Conservation (phyloP, 1,140 invertebrate species). For the Trachymyrmex septentrionalis region DNA sequence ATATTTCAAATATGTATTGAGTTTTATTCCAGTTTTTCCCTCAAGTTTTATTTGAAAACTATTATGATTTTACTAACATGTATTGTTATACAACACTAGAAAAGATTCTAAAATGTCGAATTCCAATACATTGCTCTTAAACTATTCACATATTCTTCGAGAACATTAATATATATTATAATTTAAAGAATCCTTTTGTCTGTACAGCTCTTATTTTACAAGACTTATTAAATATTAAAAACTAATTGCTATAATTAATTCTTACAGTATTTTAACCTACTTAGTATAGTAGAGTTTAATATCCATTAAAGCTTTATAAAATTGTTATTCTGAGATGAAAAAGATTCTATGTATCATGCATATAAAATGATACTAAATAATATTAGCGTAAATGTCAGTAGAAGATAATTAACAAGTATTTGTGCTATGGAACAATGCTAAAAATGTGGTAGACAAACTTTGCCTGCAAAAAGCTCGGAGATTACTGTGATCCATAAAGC, state of each 20-base stretch:
- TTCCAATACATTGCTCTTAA: background rate
- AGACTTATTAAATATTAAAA: constrained; percentile 17
- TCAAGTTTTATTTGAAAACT: background rate
- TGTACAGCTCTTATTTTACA: background rate
- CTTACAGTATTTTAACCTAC: constrained; percentile 8
- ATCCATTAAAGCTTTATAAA: constrained; percentile 12
- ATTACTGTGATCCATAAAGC: constrained; percentile 98
- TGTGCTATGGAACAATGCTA: constrained; percentile 84
- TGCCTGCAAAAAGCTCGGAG: constrained; percentile 98
- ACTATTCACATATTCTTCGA: background rate
- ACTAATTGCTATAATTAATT: constrained; percentile 20
- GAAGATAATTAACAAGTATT: constrained; percentile 62
- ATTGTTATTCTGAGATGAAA: constrained; percentile 23
- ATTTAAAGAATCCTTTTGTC: background rate
- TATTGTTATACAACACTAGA: background rate
- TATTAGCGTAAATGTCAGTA: constrained; percentile 22
- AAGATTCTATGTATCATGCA: constrained; percentile 1
- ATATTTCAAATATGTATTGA: constrained; percentile 35
- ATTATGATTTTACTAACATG: background rate
- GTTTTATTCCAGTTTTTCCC: constrained; percentile 20
- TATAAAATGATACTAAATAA: background rate
- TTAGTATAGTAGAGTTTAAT: constrained; percentile 19
- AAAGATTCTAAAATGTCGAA: constrained; percentile 4
- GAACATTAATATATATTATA: background rate
- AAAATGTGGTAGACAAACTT: constrained; percentile 98